phyloP scores from a whole-genome alignment of 2,797 vertebrate species.

The Gouania willdenowi region DNA sequence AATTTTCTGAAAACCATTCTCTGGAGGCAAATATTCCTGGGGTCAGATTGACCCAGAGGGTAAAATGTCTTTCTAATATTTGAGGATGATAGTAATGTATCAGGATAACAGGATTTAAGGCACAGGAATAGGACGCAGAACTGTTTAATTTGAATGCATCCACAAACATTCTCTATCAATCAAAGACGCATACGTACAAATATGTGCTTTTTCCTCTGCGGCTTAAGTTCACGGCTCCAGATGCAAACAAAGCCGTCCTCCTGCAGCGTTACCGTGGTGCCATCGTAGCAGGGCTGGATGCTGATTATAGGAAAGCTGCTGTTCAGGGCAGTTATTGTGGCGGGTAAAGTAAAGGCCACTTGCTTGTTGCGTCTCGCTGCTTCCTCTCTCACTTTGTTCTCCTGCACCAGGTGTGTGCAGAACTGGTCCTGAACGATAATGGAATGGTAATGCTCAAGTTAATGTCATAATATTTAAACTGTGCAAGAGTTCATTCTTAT shows the following conservation, averaged over 20 bases:
- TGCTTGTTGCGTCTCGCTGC: conserved; percentile 54
- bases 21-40: too few relatives aligned
- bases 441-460: neutral
- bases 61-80: too few relatives aligned
- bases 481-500: too few relatives aligned
- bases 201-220: conserved; percentile 74
- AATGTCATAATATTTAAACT: too few relatives aligned
- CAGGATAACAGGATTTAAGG: too few relatives aligned
- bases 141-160: too few relatives aligned
- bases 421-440: conserved; percentile 74
- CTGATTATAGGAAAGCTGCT: conserved; percentile 61
- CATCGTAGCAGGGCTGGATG: conserved; percentile 62
- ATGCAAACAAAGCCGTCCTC: conserved; percentile 78
- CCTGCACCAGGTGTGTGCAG: conserved; percentile 75
- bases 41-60: too few relatives aligned
- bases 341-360: conserved; percentile 72
- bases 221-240: conserved; percentile 79
- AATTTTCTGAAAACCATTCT: too few relatives aligned
- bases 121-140: too few relatives aligned
- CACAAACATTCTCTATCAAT: too few relatives aligned
- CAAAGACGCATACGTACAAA: conserved; percentile 79
- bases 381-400: conserved; percentile 69
- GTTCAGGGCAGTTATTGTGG: conserved; percentile 40
- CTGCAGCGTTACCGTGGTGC: conserved; percentile 69
- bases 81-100: too few relatives aligned